A percentile compares a stretch with the other conserved stretches of the same genome.
These are phyloP conservation scores for Semotilus atromaculatus DNA, from an alignment of 2,797 vertebrate species.

Conservation along the genomic window DNA sequence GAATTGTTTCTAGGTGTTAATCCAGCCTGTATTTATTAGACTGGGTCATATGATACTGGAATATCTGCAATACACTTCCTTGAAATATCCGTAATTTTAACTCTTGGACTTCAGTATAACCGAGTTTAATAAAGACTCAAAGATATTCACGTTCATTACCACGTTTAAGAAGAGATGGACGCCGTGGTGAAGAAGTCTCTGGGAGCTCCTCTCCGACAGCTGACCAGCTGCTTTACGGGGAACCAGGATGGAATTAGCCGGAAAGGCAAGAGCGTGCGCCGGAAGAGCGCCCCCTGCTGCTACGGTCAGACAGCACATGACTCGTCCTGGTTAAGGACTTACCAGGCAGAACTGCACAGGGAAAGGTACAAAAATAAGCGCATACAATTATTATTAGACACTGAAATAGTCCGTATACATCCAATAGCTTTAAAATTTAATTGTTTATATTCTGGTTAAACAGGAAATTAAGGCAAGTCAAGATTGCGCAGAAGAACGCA, in stretches of 20 bases:
- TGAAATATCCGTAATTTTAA: background rate
- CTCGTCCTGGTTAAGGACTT: constrained; percentile 76
- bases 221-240: constrained; percentile 71
- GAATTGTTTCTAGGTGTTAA: background rate
- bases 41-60: background rate
- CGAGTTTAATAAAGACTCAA: background rate
- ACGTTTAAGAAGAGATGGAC: constrained; percentile 67
- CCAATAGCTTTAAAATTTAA: constrained; percentile 35
- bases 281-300: constrained; percentile 74
- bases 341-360: constrained; percentile 77
- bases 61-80: background rate
- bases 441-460: constrained; percentile 46
- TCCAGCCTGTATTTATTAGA: background rate
- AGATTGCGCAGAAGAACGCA: constrained; percentile 77
- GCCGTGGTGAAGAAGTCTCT: constrained; percentile 73
- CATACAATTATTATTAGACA: background rate
- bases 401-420: background rate
- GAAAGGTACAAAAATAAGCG: constrained; percentile 67
- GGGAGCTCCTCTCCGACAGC: constrained; percentile 75
- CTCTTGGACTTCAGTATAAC: background rate
- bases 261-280: constrained; percentile 68
- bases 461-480: constrained; percentile 77
- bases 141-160: background rate
- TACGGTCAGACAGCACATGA: constrained; percentile 72
- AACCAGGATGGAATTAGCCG: constrained; percentile 61